Conservation (phyloP, 23 tunicate species). For the Trididemnum nubilum region DNA sequence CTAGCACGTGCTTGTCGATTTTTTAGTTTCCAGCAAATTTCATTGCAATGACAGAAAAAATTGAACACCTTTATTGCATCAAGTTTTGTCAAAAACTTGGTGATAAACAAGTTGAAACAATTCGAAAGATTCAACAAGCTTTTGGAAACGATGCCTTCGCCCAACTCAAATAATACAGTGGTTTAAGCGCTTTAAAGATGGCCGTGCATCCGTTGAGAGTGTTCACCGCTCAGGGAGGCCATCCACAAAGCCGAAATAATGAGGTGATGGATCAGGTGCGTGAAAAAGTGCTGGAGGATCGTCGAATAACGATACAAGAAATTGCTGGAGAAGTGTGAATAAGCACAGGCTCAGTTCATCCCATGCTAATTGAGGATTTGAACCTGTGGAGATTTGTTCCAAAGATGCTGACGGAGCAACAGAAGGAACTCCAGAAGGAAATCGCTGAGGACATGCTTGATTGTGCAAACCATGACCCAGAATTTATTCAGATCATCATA, state of each 20-base stretch:
- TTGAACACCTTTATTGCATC: constrained; percentile 20
- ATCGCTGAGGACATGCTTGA: constrained; percentile 20
- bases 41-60: constrained; percentile 11
- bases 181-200: constrained; percentile 38
- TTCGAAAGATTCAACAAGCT: constrained; percentile 38
- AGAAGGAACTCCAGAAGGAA: constrained; percentile 35
- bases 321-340: constrained; percentile 27
- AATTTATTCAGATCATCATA: constrained; percentile 15
- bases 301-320: background rate
- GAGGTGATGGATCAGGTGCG: constrained; percentile 31
- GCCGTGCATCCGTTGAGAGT: constrained; percentile 29
- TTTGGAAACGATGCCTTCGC: constrained; percentile 43
- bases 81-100: constrained; percentile 37
- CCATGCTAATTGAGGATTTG: constrained; percentile 25
- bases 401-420: constrained; percentile 42
- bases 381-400: constrained; percentile 18
- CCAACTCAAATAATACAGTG: constrained; percentile 26
- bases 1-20: constrained; percentile 26
- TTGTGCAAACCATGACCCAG: constrained; percentile 34
- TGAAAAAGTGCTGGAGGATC: constrained; percentile 28
- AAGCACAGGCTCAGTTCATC: constrained; percentile 29
- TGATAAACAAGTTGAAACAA: constrained; percentile 36
- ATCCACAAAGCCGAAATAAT: constrained; percentile 34
- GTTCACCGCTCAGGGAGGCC: constrained; percentile 28
- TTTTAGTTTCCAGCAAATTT: background rate